phyloP scores from a whole-genome alignment of 1,140 invertebrate species.

The Dendroctonus valens region DNA sequence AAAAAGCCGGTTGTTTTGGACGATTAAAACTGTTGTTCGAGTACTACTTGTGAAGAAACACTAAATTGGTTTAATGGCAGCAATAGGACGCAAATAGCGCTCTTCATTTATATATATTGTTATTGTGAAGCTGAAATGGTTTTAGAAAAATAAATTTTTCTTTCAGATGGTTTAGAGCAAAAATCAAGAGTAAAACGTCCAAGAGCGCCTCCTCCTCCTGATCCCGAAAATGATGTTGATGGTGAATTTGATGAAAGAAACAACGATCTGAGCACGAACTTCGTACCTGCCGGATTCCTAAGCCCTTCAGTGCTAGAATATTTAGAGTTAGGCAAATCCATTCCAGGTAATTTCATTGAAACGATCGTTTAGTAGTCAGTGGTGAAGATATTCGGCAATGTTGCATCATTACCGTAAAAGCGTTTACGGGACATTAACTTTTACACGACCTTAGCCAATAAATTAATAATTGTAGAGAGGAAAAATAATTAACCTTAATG shows the following conservation, averaged over 20 bases:
- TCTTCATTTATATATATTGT: not conserved
- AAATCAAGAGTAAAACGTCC: conserved; percentile 59
- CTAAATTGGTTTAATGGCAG: too few species aligned
- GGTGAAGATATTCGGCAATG: too few species aligned
- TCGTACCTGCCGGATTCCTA: conserved; percentile 72
- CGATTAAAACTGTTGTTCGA: too few species aligned
- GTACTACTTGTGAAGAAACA: too few species aligned
- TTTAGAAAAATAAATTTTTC: conserved; percentile 5
- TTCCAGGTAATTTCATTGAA: conserved; percentile 75
- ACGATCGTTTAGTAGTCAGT: too few species aligned
- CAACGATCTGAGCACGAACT: conserved; percentile 57
- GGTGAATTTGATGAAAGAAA: conserved; percentile 70
- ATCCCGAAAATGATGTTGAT: conserved; percentile 58
- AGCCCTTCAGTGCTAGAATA: conserved; percentile 81
- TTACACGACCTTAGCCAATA: conserved; percentile 17
- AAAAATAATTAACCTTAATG: conserved; percentile 10
- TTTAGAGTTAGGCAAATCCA: conserved; percentile 81
- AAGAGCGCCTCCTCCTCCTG: conserved; percentile 59
- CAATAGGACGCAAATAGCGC: too few species aligned
- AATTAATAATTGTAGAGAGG: conserved; percentile 1
- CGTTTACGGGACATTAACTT: conserved; percentile 14
- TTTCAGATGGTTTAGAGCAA: conserved; percentile 58
- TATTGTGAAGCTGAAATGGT: not conserved
- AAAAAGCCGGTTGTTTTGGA: too few species aligned
- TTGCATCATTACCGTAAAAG: too few species aligned